Conservation (phyloP, 64 coral and sea anemone species). For the Montipora cactus region DNA sequence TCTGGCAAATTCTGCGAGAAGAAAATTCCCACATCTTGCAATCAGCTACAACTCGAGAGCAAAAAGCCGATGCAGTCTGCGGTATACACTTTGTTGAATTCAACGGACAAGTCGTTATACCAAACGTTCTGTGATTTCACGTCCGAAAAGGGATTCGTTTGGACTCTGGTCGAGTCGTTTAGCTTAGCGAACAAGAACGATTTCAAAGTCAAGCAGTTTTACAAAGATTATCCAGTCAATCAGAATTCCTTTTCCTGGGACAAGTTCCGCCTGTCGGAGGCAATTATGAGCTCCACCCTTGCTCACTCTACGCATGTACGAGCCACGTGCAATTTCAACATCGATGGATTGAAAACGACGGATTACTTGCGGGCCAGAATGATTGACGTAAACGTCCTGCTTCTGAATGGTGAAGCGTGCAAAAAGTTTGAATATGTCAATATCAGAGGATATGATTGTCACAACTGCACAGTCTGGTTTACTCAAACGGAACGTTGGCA, state of each 20-base stretch:
- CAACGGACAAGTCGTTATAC: background rate
- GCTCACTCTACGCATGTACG: constrained; percentile 59
- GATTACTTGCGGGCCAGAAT: constrained; percentile 69
- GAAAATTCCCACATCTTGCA: constrained; percentile 22
- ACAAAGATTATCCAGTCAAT: constrained; percentile 21
- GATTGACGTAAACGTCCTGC: constrained; percentile 37
- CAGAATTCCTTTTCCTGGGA: constrained; percentile 59
- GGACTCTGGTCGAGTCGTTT: constrained; percentile 80
- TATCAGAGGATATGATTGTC: constrained; percentile 44
- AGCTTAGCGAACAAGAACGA: constrained; percentile 21
- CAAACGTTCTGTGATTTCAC: constrained; percentile 65
- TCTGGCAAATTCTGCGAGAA: constrained; percentile 59
- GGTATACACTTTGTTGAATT: constrained; percentile 4
- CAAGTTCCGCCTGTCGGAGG: constrained; percentile 57
- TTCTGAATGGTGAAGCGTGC: background rate
- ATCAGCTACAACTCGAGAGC: background rate
- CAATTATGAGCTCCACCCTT: constrained; percentile 21
- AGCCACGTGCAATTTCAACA: constrained; percentile 77
- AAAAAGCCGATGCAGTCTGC: background rate
- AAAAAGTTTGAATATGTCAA: constrained; percentile 52
- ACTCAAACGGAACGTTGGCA: background rate
- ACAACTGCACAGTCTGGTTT: constrained; percentile 36
- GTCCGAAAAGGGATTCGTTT: constrained; percentile 30
- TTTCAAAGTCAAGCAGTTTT: constrained; percentile 18
- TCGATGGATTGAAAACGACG: constrained; percentile 48